phyloP scores from a whole-genome alignment of 2,797 vertebrate genomes.

The Galago senegalensis region DNA sequence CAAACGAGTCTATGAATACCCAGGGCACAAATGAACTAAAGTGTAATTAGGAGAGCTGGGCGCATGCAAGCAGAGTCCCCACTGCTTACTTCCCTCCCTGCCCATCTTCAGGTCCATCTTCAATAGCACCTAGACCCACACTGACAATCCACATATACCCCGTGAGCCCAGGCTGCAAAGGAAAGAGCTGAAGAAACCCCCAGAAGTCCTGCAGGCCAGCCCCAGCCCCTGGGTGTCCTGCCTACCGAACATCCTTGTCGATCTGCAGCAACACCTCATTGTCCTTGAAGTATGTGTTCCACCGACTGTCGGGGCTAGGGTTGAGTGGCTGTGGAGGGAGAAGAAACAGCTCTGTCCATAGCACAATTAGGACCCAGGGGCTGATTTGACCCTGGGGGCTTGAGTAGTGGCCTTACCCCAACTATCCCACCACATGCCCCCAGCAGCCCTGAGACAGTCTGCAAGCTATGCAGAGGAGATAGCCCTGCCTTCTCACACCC shows the following conservation, averaged over 20 bases:
- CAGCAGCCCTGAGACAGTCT: neutral
- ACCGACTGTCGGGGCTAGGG: slow-evolving; percentile 97
- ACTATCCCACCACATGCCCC: neutral
- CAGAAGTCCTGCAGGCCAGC: neutral
- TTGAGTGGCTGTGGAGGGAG: slow-evolving; percentile 94
- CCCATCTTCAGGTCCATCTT: neutral
- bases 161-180: neutral
- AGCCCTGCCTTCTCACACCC: neutral
- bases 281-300: slow-evolving; percentile 99
- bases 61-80: neutral
- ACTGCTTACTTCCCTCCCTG: neutral
- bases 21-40: neutral
- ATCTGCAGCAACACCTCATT: slow-evolving; percentile 99
- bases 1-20: neutral
- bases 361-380: neutral
- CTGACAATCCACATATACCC: neutral
- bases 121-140: neutral
- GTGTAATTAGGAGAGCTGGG: no score
- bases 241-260: slow-evolving; percentile 98
- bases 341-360: neutral
- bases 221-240: accelerated
- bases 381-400: neutral
- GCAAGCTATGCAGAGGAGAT: neutral
- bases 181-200: neutral
- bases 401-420: neutral